Evolutionary conservation across 2,797 vertebrate species (phyloP).

Genomic region (Crocodylus rhombifer): DNA sequence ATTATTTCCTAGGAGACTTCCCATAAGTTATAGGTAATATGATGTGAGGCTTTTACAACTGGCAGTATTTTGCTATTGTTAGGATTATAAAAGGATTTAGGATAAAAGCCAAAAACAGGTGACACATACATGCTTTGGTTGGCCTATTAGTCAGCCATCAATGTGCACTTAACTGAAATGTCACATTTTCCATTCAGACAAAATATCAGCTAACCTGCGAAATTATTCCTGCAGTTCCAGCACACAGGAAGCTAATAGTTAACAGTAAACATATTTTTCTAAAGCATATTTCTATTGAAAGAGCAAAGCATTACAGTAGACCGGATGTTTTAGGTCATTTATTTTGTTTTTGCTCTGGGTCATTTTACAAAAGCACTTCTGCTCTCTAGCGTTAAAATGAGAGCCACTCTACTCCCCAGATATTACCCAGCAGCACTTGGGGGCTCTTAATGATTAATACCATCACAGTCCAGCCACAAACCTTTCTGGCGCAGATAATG

Average conservation of each 20-base stretch:
- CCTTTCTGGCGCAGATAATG: constrained; percentile 99
- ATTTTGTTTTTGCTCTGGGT: constrained; percentile 94
- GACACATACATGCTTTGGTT: not conserved
- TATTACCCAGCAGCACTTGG: constrained; percentile 93
- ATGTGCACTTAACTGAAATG: constrained; percentile 54
- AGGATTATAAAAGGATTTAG: constrained; percentile 29
- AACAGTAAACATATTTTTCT: constrained; percentile 81
- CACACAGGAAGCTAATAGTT: constrained; percentile 67
- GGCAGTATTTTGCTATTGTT: constrained; percentile 12
- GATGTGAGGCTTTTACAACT: constrained; percentile 37
- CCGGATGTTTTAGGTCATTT: constrained; percentile 90
- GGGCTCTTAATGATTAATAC: constrained; percentile 99
- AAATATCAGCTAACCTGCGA: constrained; percentile 20
- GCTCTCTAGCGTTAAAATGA: constrained; percentile 91
- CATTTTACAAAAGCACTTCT: constrained; percentile 89
- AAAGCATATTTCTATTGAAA: constrained; percentile 77
- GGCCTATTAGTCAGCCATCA: not conserved
- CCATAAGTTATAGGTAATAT: constrained; percentile 15
- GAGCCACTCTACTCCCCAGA: constrained; percentile 89
- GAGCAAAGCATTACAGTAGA: constrained; percentile 79
- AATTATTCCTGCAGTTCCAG: constrained; percentile 38
- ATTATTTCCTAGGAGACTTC: constrained; percentile 41
- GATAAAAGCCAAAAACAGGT: not conserved
- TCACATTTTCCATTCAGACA: constrained; percentile 20
- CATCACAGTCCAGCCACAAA: constrained; percentile 99